A percentile compares a stretch with the other conserved stretches of the same genome.
phyloP scores from a whole-genome alignment of 2,113 vertebrate species.

The Nestor notabilis region DNA sequence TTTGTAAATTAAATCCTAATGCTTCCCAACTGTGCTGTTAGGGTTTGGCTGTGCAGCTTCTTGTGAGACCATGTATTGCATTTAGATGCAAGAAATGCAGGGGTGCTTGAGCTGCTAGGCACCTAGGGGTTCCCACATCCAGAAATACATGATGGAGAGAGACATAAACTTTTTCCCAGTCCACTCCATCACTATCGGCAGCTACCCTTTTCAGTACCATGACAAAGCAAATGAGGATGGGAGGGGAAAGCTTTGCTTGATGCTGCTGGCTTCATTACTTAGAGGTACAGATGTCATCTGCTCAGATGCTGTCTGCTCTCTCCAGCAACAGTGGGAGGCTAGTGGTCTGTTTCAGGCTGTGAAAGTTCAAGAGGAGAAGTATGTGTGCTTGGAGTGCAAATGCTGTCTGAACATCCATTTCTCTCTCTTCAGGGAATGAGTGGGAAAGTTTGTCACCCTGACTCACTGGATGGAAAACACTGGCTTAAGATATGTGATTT shows the following conservation, averaged over 20 bases:
- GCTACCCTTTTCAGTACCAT: rapidly evolving
- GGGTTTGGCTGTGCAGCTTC: background rate
- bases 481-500: background rate
- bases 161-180: background rate
- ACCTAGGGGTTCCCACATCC: rapidly evolving
- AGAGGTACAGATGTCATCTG: background rate
- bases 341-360: background rate
- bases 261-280: background rate
- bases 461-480: background rate
- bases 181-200: background rate
- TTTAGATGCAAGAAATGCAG: background rate
- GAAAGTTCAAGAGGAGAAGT: background rate
- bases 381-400: background rate
- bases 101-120: background rate
- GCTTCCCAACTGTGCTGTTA: background rate
- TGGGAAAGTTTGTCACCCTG: background rate
- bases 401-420: background rate
- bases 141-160: background rate
- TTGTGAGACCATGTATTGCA: background rate
- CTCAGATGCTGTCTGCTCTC: background rate
- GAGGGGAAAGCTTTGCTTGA: background rate
- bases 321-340: background rate
- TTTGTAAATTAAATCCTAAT: background rate
- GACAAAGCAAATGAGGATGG: background rate
- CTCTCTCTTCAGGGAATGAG: background rate